A percentile compares a stretch with the other conserved stretches of the same genome.
These are phyloP conservation scores for Acanthosepion pharaonis DNA, from an alignment of 2,888 invertebrate species.

Conservation along the genomic window DNA sequence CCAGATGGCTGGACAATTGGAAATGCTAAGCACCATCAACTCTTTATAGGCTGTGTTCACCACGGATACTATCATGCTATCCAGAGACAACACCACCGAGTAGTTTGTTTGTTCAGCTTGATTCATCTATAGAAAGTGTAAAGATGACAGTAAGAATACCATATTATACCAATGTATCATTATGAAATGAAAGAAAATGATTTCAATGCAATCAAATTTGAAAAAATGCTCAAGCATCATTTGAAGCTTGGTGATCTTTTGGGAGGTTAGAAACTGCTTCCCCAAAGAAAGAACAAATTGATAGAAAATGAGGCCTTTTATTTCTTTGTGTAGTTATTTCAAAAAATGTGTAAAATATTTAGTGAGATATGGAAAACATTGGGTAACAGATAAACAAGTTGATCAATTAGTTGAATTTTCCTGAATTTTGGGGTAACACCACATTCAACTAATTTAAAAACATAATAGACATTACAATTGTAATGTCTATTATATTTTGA, in stretches of 20 bases:
- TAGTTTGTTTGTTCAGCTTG: slow-evolving; percentile 80
- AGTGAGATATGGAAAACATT: too few species aligned
- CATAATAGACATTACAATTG: too few species aligned
- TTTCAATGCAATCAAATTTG: background rate
- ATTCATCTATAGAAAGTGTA: slow-evolving; percentile 61
- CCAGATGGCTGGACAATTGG: slow-evolving; percentile 85
- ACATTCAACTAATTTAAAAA: too few species aligned
- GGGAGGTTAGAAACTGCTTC: background rate
- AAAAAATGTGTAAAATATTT: too few species aligned
- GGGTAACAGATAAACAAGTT: too few species aligned
- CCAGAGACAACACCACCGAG: slow-evolving; percentile 82
- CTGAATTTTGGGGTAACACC: too few species aligned
- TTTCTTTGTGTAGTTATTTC: too few species aligned
- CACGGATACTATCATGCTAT: slow-evolving; percentile 81
- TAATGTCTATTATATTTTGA: too few species aligned
- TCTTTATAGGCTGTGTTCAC: slow-evolving; percentile 77
- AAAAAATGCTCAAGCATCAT: background rate
- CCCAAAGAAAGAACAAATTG: background rate
- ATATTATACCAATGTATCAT: background rate
- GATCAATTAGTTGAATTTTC: too few species aligned
- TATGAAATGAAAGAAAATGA: background rate
- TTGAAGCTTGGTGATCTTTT: background rate
- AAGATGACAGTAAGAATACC: slow-evolving; percentile 15
- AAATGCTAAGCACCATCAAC: slow-evolving; percentile 81
- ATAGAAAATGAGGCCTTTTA: background rate